phyloP scores from a whole-genome alignment of 2,888 invertebrate genomes.

The Torymus auratus region DNA sequence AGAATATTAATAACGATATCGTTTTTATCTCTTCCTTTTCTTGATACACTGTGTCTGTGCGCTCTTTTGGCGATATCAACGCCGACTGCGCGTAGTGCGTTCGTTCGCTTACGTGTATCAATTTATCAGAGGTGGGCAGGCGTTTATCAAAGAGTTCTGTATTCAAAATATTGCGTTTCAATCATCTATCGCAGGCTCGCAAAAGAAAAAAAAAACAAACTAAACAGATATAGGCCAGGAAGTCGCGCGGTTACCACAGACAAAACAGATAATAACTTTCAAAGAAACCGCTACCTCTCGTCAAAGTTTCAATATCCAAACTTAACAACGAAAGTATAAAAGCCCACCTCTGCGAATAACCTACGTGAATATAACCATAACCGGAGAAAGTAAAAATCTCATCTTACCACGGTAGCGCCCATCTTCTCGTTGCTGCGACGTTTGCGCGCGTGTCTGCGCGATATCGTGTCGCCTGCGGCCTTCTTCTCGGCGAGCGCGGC shows the following conservation, averaged over 20 bases:
- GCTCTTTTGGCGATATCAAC: background rate
- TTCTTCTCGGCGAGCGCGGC: constrained; percentile 71
- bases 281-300: no score
- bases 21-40: constrained; percentile 46
- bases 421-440: constrained; percentile 82
- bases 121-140: constrained; percentile 41
- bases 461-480: constrained; percentile 73
- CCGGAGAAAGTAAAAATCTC: background rate
- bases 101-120: background rate
- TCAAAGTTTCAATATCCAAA: background rate
- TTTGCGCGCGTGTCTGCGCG: constrained; percentile 78
- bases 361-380: background rate
- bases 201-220: constrained; percentile 1
- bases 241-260: background rate
- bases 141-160: background rate
- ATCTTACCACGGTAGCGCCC: constrained; percentile 81
- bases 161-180: background rate
- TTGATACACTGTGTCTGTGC: constrained; percentile 27
- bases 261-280: constrained; percentile 6
- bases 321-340: background rate
- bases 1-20: constrained; percentile 59
- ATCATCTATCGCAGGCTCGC: no score
- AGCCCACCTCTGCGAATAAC: constrained; percentile 32
- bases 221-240: constrained; percentile 1
- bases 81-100: background rate